Evolutionary conservation across 2,888 invertebrate species (phyloP), one percentile per base, ranked within the genome.

Genomic region (Drosophila demipolita): DNA sequence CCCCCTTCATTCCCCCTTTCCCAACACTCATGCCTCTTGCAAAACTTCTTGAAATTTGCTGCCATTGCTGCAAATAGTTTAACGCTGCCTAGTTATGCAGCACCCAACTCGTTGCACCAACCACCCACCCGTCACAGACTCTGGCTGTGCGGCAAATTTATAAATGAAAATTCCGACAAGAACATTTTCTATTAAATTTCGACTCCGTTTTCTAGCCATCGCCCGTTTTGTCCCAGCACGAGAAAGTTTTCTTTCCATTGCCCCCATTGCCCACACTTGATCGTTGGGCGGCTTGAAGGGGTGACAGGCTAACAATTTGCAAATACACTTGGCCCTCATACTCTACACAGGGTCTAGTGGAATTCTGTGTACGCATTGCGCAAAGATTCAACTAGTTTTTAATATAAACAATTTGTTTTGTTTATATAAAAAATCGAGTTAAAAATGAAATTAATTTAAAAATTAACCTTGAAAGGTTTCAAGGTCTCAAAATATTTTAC

Each of bases 111-210:
- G 17, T 29, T 17, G 29, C 20, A 23, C 8, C 45, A 45, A 32
- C 33, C 32, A 8, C 33, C 11, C 20, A 17, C 35, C 36, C 17
- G n/a, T 23, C 17, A 15, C 42, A 26, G 29, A 50, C 20, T 42
- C 65, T 65, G 62, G 73, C 73, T 63, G 23, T 73, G 71, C 74
- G 59, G 61, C 57, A 87, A 86, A 90, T 88, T 85, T 89, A 81
- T 89, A 91, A 91, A 91, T 88, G 83, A 84, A 89, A 91, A 91
- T 89, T 90, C 89, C 91, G 80, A 78, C 83, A 91, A 90, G 90
- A 88, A 88, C 89, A 87, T 87, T 91, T 91, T 89, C 91, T 88
- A 87, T 87, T 89, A 87, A 87, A 87, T 87, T 89, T 82, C 64
- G 63, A 71, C 74, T 86, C 70, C 66, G 71, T 73, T 80, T 80